Conservation (phyloP, 2,888 invertebrate genomes). For the Leptopilina drosophilae region DNA sequence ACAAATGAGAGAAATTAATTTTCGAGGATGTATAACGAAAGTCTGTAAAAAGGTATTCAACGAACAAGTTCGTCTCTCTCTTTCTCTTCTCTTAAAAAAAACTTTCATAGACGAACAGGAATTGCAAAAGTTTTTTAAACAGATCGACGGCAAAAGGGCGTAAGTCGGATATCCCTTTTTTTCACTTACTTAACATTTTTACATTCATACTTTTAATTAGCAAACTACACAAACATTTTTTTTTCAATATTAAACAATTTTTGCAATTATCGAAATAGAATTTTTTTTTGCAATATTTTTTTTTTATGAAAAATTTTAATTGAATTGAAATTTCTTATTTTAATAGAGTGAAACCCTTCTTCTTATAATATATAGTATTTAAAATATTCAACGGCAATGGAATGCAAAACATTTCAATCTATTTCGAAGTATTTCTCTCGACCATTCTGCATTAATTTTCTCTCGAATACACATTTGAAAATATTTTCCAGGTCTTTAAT, state of each 20-base stretch:
- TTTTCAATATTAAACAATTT: not conserved
- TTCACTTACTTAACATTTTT: not conserved
- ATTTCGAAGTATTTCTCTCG: too few species aligned
- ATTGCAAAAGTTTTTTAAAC: conserved; percentile 31
- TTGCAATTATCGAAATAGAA: not conserved
- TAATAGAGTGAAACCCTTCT: too few species aligned
- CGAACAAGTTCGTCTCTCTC: conserved; percentile 23
- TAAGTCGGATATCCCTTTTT: conserved; percentile 33
- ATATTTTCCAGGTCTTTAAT: too few species aligned
- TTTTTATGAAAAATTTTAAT: too few species aligned
- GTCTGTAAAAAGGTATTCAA: conserved; percentile 21
- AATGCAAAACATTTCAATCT: too few species aligned
- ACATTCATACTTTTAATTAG: conserved; percentile 24
- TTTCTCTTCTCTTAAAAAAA: not conserved
- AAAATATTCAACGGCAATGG: too few species aligned
- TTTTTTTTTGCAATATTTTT: too few species aligned
- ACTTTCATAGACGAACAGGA: conserved; percentile 26
- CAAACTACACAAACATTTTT: not conserved
- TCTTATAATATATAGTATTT: too few species aligned
- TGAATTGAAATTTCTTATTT: too few species aligned
- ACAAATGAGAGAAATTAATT: conserved; percentile 35
- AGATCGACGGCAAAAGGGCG: conserved; percentile 23
- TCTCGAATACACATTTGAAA: too few species aligned
- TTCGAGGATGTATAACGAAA: conserved; percentile 17
- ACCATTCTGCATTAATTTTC: too few species aligned